Evolutionary conservation across 2,797 vertebrate species (phyloP), one percentile per base, ranked within the genome.

Genomic region (Rousettus madagascariensis): DNA sequence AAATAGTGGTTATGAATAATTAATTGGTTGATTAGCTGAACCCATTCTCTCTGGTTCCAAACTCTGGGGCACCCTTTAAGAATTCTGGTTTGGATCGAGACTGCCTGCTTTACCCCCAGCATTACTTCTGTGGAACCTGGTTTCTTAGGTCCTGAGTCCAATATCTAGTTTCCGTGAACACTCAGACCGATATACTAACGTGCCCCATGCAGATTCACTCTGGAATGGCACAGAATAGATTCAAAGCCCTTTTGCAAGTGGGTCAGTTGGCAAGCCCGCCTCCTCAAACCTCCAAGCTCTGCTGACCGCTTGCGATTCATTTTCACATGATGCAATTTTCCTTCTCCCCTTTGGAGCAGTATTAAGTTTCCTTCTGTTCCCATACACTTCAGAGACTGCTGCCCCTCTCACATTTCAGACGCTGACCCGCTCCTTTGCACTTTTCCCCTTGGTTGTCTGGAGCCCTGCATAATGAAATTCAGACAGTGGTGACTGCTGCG

Each of bases 351-450:
- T 97, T 96, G 97, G 96, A 98, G 74, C 92, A 30, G 95, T 95
- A 95, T 98, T 97, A 92, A 93, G 97, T 98, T 98, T 98, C 98
- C 96, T 97, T 95, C 95, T 92, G 95, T 98, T 98, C 97, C 97
- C 98, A 97, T 98, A 97, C 98, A 97, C 97, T 98, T 98, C 96
- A 97, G 97, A 98, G 98, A 95, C 97, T 92, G 96, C 97, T 95
- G 91, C 95, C 97, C 98, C 95, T 98, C 98, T 98, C 97, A 98
- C 97, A 95, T 98, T 98, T 98, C 98, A 98, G 97, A 97, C 96
- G 88, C 93, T 97, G 98, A 98, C 98, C 97, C 93, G 93, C 96
- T 97, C 97, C 95, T 97, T 98, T 98, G 97, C 97, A 97, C 98
- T 98, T 97, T 98, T 95, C 97, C 98, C 98, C 98, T 97, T 96